Evolutionary conservation across 1,140 invertebrate genomes (phyloP).

Genomic region (Lysiphlebus fabarum): DNA sequence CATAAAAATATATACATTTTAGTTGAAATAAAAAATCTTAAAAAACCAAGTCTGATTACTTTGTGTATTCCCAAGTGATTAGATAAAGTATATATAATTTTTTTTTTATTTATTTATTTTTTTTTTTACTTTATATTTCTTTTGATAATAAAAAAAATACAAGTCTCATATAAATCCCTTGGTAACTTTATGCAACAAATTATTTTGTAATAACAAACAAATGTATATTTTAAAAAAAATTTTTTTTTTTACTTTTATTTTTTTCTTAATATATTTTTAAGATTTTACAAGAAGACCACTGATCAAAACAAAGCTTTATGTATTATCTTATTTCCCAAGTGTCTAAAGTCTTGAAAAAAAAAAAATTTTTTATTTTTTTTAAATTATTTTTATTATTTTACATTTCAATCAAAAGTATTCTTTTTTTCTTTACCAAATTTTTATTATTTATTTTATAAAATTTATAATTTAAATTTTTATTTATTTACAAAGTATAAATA

Average conservation of each 20-base stretch:
- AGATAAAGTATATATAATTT: too few relatives aligned
- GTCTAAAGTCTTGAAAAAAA: conserved; percentile 38
- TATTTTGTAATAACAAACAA: conserved; percentile 23
- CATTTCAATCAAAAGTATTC: conserved; percentile 2
- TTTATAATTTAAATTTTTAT: too few relatives aligned
- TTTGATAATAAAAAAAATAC: too few relatives aligned
- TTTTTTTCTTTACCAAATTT: neutral
- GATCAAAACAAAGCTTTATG: conserved; percentile 43
- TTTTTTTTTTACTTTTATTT: neutral
- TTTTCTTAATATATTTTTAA: neutral
- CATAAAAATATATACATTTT: too few relatives aligned
- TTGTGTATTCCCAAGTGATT: too few relatives aligned
- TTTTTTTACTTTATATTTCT: too few relatives aligned
- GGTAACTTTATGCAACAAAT: conserved; percentile 6
- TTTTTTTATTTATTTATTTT: too few relatives aligned
- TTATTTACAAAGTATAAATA: too few relatives aligned
- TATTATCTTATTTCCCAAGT: conserved; percentile 46
- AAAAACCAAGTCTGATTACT: too few relatives aligned
- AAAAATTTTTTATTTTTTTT: conserved; percentile 38
- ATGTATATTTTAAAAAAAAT: conserved; percentile 9
- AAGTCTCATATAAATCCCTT: neutral
- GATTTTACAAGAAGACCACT: conserved; percentile 21
- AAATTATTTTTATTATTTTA: conserved; percentile 12
- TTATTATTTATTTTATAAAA: conserved; percentile 2
- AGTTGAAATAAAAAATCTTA: too few relatives aligned